Base-by-base conservation (phyloP, 2,888 invertebrate genomes). In the Amaurobius ferox region DNA sequence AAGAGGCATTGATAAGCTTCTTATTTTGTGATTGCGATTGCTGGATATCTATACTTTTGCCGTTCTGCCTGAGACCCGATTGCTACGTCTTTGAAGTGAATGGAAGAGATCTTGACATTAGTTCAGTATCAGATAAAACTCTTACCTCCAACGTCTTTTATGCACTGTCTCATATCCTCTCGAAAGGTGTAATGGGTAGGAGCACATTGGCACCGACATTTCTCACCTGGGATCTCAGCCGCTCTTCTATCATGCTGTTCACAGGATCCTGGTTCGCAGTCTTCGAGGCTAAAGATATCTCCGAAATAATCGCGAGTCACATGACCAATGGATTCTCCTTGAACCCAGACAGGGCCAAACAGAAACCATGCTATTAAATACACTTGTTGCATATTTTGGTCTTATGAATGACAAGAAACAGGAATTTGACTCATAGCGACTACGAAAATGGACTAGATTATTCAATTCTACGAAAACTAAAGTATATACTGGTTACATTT, bases 61-160 rank as follows among this genome's bases (percentile, higher is more conserved):
- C n/a, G n/a, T n/a, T n/a, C n/a, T n/a, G n/a, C n/a, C n/a, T n/a
- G n/a, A n/a, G n/a, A n/a, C n/a, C n/a, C n/a, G n/a, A n/a, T n/a
- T n/a, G n/a, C n/a, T n/a, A n/a, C n/a, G n/a, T n/a, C n/a, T n/a
- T n/a, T n/a, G n/a, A n/a, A n/a, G n/a, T n/a, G n/a, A n/a, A n/a
- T n/a, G n/a, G n/a, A n/a, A n/a, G n/a, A n/a, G n/a, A n/a, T n/a
- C n/a, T n/a, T n/a, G n/a, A n/a, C n/a, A n/a, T n/a, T n/a, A n/a
- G n/a, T n/a, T n/a, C n/a, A n/a, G n/a, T n/a, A n/a, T n/a, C n/a
- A n/a, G n/a, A n/a, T n/a, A n/a, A 66, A 66, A 66, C 28, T 13
- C 93, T 93, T 91, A 96, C 96, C 96, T 91, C 95, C 94, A 89
- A 97, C 94, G 90, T 96, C 95, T 91, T 96, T 95, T 88, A 96